A percentile compares a stretch with the other conserved stretches of the same genome.
These are phyloP conservation scores for Drosophila histrio DNA, from an alignment of 2,888 invertebrate species.

Conservation along the genomic window DNA sequence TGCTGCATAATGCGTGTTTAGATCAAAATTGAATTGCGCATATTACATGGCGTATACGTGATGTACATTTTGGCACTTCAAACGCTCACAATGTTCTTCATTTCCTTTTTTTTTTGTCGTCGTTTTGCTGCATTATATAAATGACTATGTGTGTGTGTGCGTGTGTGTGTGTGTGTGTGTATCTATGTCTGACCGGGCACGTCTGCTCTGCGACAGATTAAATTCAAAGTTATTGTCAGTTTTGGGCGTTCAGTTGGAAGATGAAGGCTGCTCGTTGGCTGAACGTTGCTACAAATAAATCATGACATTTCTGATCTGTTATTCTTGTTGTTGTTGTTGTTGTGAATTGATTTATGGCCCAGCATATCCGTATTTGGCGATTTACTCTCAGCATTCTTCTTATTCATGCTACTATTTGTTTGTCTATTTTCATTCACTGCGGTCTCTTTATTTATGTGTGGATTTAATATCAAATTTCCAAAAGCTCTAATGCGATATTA, in stretches of 20 bases:
- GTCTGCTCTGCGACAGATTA: slow-evolving; percentile 58
- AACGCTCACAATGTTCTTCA: not conserved
- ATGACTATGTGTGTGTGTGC: slow-evolving; percentile 22
- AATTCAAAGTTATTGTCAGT: slow-evolving; percentile 55
- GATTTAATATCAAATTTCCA: slow-evolving; percentile 23
- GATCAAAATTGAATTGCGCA: slow-evolving; percentile 78
- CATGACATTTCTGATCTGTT: slow-evolving; percentile 41
- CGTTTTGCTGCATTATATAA: slow-evolving; percentile 61
- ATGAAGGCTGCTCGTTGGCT: slow-evolving; percentile 20
- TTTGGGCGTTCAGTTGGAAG: slow-evolving; percentile 30
- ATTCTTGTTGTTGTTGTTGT: slow-evolving; percentile 15
- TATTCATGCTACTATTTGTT: slow-evolving; percentile 25
- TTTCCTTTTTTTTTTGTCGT: not conserved
- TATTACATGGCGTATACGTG: slow-evolving; percentile 73
- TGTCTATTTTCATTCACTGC: slow-evolving; percentile 24
- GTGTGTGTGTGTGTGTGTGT: not conserved
- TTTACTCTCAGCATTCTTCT: slow-evolving; percentile 33
- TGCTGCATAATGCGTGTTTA: slow-evolving; percentile 78
- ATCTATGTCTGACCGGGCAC: slow-evolving; percentile 31
- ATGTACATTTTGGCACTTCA: slow-evolving; percentile 48
- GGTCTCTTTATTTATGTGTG: not conserved
- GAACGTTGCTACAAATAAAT: slow-evolving; percentile 41
- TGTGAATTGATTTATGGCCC: slow-evolving; percentile 48
- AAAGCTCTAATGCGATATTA: slow-evolving; percentile 21
- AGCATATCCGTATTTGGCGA: slow-evolving; percentile 30